Conservation (phyloP, 2,888 invertebrate genomes). For the Monopis laevigella region DNA sequence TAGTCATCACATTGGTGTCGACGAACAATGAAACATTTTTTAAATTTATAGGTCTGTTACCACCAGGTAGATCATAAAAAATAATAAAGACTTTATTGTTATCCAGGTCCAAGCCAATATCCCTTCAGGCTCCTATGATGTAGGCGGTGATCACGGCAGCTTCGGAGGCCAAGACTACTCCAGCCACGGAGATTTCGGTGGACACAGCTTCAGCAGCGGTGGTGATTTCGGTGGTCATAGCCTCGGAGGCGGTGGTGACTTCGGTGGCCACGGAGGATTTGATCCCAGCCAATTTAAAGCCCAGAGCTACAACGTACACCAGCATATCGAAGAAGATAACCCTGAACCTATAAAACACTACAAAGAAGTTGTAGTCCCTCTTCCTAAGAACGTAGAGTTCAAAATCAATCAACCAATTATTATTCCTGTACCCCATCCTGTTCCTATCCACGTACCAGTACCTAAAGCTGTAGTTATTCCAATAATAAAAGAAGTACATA, state of each 20-base stretch:
- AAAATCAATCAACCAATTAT: slow-evolving; percentile 65
- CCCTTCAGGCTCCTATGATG: slow-evolving; percentile 22
- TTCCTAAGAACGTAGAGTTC: slow-evolving; percentile 70
- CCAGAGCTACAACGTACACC: slow-evolving; percentile 67
- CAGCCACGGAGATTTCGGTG: slow-evolving; percentile 16
- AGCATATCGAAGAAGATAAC: slow-evolving; percentile 74
- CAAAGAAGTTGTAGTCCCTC: slow-evolving; percentile 73
- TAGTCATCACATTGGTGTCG: too few species aligned
- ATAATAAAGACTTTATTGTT: too few species aligned
- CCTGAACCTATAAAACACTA: slow-evolving; percentile 74
- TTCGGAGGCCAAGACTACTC: slow-evolving; percentile 20
- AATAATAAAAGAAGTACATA: slow-evolving; percentile 72
- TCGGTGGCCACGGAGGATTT: slow-evolving; percentile 26
- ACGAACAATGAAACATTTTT: too few species aligned
- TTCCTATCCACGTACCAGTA: slow-evolving; percentile 75
- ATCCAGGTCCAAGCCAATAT: slow-evolving; percentile 49
- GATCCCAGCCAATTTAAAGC: slow-evolving; percentile 32
- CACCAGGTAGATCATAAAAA: too few species aligned
- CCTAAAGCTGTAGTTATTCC: slow-evolving; percentile 75
- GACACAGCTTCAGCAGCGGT: not conserved
- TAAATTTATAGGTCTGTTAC: too few species aligned
- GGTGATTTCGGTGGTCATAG: slow-evolving; percentile 24
- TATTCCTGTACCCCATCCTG: slow-evolving; percentile 70
- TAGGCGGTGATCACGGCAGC: slow-evolving; percentile 3
- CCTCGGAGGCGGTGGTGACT: slow-evolving; percentile 22